Conservation (phyloP, 92 coral and sea anemone species). For the Epizoanthus fatuus region DNA sequence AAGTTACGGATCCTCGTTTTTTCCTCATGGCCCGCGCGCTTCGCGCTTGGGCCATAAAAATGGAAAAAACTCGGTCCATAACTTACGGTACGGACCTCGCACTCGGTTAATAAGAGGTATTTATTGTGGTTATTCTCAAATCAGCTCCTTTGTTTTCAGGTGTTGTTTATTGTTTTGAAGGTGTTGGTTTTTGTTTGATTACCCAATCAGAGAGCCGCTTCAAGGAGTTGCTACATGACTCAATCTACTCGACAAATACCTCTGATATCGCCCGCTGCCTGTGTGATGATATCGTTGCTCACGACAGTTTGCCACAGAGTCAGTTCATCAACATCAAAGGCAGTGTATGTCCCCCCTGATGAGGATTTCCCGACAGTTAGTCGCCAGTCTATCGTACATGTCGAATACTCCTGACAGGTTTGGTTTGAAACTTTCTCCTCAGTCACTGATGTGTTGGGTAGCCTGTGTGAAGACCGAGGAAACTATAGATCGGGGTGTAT, state of each 20-base stretch:
- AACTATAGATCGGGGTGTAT: neutral
- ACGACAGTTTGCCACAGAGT: constrained; percentile 27
- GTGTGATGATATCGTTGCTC: neutral
- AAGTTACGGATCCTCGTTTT: too few species aligned
- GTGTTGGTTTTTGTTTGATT: too few species aligned
- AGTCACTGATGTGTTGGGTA: neutral
- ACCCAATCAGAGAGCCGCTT: too few species aligned
- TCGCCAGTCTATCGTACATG: constrained; percentile 28
- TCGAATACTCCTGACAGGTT: constrained; percentile 3
- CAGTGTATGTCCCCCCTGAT: constrained; percentile 4
- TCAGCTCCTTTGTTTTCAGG: too few species aligned
- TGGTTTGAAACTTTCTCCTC: neutral
- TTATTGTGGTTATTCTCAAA: too few species aligned
- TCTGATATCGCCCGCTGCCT: constrained; percentile 3
- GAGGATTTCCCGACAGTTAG: constrained; percentile 14
- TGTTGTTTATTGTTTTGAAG: too few species aligned
- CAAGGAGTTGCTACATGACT: too few species aligned
- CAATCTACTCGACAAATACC: neutral
- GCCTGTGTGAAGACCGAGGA: neutral
- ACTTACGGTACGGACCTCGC: too few species aligned
- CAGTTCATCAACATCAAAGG: constrained; percentile 23
- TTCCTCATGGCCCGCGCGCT: too few species aligned
- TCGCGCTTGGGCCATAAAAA: too few species aligned
- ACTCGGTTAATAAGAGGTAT: too few species aligned
- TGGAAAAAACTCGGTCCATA: too few species aligned